Conservation (phyloP, 2,797 vertebrate genomes). For the Pseudochirops corinnae region DNA sequence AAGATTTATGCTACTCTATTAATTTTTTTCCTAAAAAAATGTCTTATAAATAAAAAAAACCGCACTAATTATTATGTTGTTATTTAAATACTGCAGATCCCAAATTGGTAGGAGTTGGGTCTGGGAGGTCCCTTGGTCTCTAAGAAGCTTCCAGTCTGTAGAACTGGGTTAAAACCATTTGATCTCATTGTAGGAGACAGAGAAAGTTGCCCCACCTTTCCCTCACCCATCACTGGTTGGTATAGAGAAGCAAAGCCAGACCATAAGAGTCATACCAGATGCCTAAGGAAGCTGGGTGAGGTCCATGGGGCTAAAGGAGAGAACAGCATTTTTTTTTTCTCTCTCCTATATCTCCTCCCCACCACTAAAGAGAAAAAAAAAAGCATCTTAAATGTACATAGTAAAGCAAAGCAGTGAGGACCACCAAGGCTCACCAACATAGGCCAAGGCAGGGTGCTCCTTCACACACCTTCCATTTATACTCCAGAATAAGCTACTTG, state of each 20-base stretch:
- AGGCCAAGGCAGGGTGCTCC: background rate
- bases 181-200: background rate
- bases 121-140: background rate
- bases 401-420: background rate
- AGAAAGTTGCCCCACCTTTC: background rate
- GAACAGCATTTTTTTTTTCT: too few species aligned
- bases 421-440: background rate
- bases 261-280: background rate
- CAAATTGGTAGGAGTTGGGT: background rate
- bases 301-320: background rate
- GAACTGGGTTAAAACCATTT: background rate
- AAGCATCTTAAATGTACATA: too few species aligned
- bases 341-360: too few species aligned
- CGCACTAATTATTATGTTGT: background rate
- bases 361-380: too few species aligned
- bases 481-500: background rate
- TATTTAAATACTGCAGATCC: background rate
- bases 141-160: background rate
- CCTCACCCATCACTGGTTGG: background rate
- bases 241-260: background rate
- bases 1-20: background rate
- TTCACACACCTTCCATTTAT: background rate
- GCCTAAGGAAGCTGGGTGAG: background rate
- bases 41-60: background rate
- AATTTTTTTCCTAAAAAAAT: conserved; percentile 24